phyloP scores from a whole-genome alignment of 1,140 invertebrate species.

The Procambarus virginalis region DNA sequence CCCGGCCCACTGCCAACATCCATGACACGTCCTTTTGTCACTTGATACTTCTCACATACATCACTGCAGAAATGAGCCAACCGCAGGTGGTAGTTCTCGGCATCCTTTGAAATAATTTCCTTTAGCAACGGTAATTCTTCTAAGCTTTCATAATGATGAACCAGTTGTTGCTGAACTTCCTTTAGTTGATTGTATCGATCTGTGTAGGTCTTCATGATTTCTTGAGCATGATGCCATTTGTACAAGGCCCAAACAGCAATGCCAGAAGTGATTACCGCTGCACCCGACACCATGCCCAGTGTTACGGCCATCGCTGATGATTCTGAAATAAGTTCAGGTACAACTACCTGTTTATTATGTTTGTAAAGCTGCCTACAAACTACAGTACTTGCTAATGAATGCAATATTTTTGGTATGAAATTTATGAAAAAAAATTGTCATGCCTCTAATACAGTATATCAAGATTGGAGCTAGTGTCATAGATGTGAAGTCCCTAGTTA shows the following conservation, averaged over 20 bases:
- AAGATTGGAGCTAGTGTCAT: no score
- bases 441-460: no score
- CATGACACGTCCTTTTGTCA: constrained; percentile 30
- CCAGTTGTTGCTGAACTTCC: constrained; percentile 51
- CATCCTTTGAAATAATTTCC: constrained; percentile 30
- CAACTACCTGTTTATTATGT: no score
- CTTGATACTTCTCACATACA: constrained; percentile 25
- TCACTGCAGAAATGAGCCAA: constrained; percentile 45
- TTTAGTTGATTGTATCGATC: constrained; percentile 32
- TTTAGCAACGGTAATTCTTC: constrained; percentile 39
- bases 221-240: constrained; percentile 38
- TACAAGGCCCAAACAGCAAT: constrained; percentile 54
- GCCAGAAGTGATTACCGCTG: constrained; percentile 41
- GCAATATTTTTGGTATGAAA: no score
- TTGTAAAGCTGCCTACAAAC: no score
- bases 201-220: constrained; percentile 6
- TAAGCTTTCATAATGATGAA: constrained; percentile 52
- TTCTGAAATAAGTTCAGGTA: no score
- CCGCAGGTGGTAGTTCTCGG: constrained; percentile 47
- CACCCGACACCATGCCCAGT: background rate
- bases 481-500: no score
- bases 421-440: no score
- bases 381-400: no score
- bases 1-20: constrained; percentile 62
- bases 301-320: no score